These are phyloP conservation scores for Microtus richardsoni DNA, from an alignment of 2,113 vertebrate species.

Conservation along the genomic window DNA sequence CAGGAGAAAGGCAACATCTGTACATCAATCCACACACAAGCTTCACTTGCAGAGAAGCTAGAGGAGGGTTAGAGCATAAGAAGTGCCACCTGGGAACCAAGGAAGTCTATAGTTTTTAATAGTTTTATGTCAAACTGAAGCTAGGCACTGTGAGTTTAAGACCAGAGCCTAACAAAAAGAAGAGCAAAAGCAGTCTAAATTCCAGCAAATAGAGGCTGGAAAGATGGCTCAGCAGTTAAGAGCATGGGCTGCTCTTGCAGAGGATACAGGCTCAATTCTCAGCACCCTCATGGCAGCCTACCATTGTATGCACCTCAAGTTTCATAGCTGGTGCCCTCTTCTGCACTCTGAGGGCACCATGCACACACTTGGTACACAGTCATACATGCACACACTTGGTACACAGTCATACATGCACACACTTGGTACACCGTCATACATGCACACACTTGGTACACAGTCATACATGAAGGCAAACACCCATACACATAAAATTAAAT, in stretches of 20 bases:
- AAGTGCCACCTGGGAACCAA: not conserved
- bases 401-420: no score
- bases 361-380: no score
- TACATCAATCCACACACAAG: not conserved
- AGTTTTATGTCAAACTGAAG: constrained; percentile 39
- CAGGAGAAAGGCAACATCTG: not conserved
- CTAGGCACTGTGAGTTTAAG: not conserved
- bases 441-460: no score
- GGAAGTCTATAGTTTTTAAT: not conserved
- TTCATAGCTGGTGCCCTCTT: no score
- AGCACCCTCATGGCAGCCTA: not conserved
- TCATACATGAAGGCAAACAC: no score
- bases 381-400: no score
- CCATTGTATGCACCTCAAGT: no score
- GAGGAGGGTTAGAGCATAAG: not conserved
- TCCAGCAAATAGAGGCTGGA: not conserved
- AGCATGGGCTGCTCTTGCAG: not conserved
- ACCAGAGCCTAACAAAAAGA: not conserved
- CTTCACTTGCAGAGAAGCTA: not conserved
- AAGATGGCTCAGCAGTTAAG: not conserved
- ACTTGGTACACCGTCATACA: no score
- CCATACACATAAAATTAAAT: not conserved
- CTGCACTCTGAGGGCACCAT: no score
- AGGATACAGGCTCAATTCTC: not conserved
- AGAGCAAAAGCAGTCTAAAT: not conserved